Percentiles rank a stretch among this genome's conserved stretches.
phyloP scores from a whole-genome alignment of 2,113 vertebrate species.

The Microtus ochrogaster region DNA sequence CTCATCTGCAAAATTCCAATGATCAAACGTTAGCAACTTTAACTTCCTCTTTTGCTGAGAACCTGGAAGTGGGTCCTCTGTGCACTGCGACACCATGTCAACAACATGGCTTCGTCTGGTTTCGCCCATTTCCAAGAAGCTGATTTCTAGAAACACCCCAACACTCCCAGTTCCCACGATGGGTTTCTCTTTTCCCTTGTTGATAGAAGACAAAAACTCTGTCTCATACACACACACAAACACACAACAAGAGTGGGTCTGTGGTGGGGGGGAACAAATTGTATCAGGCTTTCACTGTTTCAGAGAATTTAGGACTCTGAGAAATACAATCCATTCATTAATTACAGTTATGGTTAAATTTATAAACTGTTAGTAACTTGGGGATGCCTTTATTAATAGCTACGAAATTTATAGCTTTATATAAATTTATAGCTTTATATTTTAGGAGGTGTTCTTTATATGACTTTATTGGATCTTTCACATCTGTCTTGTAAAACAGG shows the following conservation, averaged over 20 bases:
- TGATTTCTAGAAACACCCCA: constrained; percentile 35
- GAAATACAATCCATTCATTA: background rate
- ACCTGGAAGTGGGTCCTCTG: background rate
- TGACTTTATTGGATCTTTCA: background rate
- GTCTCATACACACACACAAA: background rate
- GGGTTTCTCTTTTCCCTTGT: constrained; percentile 31
- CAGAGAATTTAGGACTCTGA: background rate
- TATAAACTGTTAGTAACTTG: background rate
- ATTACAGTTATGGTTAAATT: background rate
- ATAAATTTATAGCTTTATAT: constrained; percentile 19
- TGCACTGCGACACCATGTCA: background rate
- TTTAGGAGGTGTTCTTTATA: background rate
- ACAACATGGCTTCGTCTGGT: background rate
- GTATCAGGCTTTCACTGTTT: background rate
- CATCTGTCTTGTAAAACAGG: background rate
- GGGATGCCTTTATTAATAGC: constrained; percentile 15
- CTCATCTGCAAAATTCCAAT: background rate
- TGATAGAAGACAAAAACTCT: background rate
- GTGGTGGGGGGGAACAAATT: background rate
- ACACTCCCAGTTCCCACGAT: background rate
- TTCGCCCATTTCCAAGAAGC: background rate
- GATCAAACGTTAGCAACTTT: constrained; percentile 12
- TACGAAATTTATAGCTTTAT: constrained; percentile 14
- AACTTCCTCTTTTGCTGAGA: constrained; percentile 53
- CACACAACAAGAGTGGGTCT: background rate